These are phyloP conservation scores for Henricia sp. DNA, from an alignment of 53 echinoderm and acorn worm species.

Conservation along the genomic window DNA sequence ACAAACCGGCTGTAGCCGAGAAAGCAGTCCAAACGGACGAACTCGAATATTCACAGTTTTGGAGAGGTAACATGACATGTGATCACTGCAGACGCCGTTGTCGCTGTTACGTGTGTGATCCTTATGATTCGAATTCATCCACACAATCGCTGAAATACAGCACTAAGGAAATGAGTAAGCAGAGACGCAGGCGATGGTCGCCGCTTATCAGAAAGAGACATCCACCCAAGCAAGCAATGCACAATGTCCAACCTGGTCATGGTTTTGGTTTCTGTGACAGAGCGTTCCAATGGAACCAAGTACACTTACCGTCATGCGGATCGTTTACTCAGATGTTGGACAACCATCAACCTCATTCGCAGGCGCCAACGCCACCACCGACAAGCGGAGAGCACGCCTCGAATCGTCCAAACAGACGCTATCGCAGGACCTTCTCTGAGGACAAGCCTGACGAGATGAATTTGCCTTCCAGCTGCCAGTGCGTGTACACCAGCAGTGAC, in stretches of 20 bases:
- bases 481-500: slow-evolving; percentile 21
- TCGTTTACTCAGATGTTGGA: background rate
- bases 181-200: slow-evolving; percentile 27
- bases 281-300: background rate
- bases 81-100: slow-evolving; percentile 44
- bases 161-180: slow-evolving; percentile 26
- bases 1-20: slow-evolving; percentile 1
- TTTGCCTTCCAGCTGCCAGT: background rate
- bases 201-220: slow-evolving; percentile 38
- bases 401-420: slow-evolving; percentile 41
- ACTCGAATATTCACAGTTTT: background rate
- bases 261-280: background rate
- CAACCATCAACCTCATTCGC: background rate
- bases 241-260: background rate
- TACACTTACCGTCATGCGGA: background rate
- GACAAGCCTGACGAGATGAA: slow-evolving; percentile 12
- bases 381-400: slow-evolving; percentile 18
- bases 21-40: slow-evolving; percentile 42
- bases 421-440: slow-evolving; percentile 33
- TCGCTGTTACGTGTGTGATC: slow-evolving; percentile 7
- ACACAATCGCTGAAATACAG: slow-evolving; percentile 34
- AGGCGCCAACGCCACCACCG: slow-evolving; percentile 9
- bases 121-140: slow-evolving; percentile 49
- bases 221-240: slow-evolving; percentile 7
- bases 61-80: slow-evolving; percentile 13